Conservation (phyloP, 2,113 vertebrate genomes). For the Brachirus orientalis region DNA sequence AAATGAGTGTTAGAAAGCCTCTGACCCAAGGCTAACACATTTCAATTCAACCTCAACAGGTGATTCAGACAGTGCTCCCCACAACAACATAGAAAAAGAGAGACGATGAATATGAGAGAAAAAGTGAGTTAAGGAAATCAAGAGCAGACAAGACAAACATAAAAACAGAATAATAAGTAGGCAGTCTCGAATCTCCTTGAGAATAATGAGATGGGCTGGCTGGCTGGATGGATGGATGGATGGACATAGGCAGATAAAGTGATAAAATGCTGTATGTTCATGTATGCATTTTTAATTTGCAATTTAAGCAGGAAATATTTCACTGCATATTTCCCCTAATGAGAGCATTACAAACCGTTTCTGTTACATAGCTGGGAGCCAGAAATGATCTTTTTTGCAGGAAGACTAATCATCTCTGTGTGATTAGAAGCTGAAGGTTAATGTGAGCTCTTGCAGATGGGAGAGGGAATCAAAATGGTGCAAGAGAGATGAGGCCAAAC, state of each 20-base stretch:
- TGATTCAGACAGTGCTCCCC: not conserved
- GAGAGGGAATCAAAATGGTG: constrained; percentile 41
- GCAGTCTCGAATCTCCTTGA: too few species aligned
- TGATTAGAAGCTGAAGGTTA: constrained; percentile 80
- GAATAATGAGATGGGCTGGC: too few species aligned
- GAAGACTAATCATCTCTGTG: constrained; percentile 65
- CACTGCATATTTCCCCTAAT: constrained; percentile 37
- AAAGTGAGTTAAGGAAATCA: too few species aligned
- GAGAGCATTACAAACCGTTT: constrained; percentile 41
- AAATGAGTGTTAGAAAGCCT: constrained; percentile 56
- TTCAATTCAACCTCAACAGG: constrained; percentile 51
- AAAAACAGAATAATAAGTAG: too few species aligned
- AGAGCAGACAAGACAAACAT: not conserved
- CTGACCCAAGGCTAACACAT: constrained; percentile 55
- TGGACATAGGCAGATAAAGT: not conserved
- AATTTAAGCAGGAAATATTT: constrained; percentile 43
- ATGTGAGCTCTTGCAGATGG: constrained; percentile 63
- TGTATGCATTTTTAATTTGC: not conserved
- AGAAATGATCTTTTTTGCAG: constrained; percentile 54
- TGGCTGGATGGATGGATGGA: not conserved
- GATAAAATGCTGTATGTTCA: not conserved
- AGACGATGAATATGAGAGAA: too few species aligned
- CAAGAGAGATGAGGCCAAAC: constrained; percentile 57
- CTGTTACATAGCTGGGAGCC: constrained; percentile 45
- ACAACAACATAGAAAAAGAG: too few species aligned